Conservation (phyloP, 2,113 vertebrate species). For the Dermatemys mawii region DNA sequence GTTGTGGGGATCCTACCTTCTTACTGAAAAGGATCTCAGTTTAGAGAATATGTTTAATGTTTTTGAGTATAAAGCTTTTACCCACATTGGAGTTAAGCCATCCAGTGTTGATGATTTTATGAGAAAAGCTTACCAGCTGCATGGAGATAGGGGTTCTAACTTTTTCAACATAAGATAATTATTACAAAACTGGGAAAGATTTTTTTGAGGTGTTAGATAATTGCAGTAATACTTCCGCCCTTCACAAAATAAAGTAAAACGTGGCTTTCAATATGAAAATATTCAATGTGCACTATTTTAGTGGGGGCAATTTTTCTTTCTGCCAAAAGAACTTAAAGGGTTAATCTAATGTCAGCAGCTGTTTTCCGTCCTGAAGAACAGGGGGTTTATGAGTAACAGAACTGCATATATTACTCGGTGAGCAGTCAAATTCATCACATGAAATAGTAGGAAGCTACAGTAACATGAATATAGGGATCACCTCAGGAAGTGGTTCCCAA, state of each 20-base stretch:
- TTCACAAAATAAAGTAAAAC: neutral
- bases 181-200: neutral
- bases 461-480: slow-evolving; percentile 6
- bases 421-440: neutral
- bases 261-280: neutral
- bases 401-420: neutral
- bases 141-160: neutral
- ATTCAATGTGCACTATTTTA: neutral
- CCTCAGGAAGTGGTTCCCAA: neutral
- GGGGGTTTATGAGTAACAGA: neutral
- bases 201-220: neutral
- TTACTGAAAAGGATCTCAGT: neutral
- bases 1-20: neutral
- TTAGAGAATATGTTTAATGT: neutral
- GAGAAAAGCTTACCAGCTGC: neutral
- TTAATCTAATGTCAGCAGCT: neutral
- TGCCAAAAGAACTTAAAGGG: neutral
- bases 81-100: neutral
- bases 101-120: neutral
- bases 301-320: neutral
- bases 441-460: slow-evolving; percentile 24
- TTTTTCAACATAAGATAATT: accelerated
- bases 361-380: neutral
- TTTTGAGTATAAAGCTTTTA: neutral
- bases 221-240: neutral